Conservation (phyloP, 2,113 vertebrate genomes). For the Corythornis madagascariensis region DNA sequence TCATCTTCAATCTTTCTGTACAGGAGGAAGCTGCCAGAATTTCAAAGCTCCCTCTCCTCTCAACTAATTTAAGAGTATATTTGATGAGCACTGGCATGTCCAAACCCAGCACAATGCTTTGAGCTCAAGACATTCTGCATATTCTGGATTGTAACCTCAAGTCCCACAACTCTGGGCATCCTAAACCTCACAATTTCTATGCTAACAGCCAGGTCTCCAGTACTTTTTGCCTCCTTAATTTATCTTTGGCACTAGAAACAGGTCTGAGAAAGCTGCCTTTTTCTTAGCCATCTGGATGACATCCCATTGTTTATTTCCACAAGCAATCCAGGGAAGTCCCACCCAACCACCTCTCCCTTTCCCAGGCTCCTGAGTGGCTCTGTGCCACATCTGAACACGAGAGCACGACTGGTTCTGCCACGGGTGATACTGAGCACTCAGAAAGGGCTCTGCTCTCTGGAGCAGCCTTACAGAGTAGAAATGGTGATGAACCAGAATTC, state of each 20-base stretch:
- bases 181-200: background rate
- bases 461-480: slow-evolving; percentile 16
- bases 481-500: slow-evolving; percentile 57
- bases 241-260: background rate
- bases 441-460: slow-evolving; percentile 31
- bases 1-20: background rate
- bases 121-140: background rate
- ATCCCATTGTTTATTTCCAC: background rate
- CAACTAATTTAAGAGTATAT: background rate
- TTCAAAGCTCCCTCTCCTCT: background rate
- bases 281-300: background rate
- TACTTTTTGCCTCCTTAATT: background rate
- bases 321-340: background rate
- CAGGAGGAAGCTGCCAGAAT: background rate
- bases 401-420: rapidly evolving
- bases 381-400: rapidly evolving
- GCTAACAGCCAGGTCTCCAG: background rate
- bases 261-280: background rate
- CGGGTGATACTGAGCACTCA: background rate
- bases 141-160: background rate
- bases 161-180: background rate
- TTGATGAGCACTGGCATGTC: background rate
- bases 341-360: background rate
- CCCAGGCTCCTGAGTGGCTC: background rate
- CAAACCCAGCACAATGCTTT: background rate